These are phyloP conservation scores for Perizoma affinitatum DNA, from an alignment of 2,888 invertebrate genomes.

Conservation along the genomic window DNA sequence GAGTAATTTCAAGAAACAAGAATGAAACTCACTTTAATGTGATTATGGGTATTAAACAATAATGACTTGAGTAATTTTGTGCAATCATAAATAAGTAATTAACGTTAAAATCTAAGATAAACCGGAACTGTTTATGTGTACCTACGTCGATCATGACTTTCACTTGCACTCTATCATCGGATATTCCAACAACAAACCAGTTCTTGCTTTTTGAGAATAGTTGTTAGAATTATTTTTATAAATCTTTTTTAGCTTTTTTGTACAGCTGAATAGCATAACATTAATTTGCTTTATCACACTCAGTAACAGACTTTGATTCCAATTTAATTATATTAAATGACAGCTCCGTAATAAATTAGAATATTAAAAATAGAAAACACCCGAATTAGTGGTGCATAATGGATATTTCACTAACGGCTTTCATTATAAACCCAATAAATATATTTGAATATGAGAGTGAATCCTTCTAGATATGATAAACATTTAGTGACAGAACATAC, in stretches of 20 bases:
- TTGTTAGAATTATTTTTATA: conserved; percentile 56
- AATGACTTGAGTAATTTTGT: conserved; percentile 20
- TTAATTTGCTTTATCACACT: conserved; percentile 56
- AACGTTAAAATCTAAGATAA: conserved; percentile 63
- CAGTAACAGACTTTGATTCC: conserved; percentile 50
- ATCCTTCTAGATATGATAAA: too few relatives aligned
- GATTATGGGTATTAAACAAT: conserved; percentile 24
- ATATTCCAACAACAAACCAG: conserved; percentile 76
- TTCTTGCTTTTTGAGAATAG: conserved; percentile 61
- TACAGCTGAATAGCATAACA: conserved; percentile 44
- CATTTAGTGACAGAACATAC: too few relatives aligned
- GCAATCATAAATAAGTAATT: conserved; percentile 52
- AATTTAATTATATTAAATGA: conserved; percentile 55
- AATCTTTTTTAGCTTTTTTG: conserved; percentile 44
- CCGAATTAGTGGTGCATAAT: conserved; percentile 41
- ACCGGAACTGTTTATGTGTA: conserved; percentile 76
- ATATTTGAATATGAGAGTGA: neutral
- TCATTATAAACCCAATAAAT: conserved; percentile 35
- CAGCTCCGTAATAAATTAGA: conserved; percentile 52
- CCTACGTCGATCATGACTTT: conserved; percentile 79
- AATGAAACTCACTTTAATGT: conserved; percentile 13
- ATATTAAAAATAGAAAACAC: conserved; percentile 48
- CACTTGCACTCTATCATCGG: conserved; percentile 79
- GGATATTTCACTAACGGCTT: conserved; percentile 39
- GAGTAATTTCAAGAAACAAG: conserved; percentile 9